These are phyloP conservation scores for Ptychoptera albimana DNA, from an alignment of 2,888 invertebrate genomes.

Conservation along the genomic window DNA sequence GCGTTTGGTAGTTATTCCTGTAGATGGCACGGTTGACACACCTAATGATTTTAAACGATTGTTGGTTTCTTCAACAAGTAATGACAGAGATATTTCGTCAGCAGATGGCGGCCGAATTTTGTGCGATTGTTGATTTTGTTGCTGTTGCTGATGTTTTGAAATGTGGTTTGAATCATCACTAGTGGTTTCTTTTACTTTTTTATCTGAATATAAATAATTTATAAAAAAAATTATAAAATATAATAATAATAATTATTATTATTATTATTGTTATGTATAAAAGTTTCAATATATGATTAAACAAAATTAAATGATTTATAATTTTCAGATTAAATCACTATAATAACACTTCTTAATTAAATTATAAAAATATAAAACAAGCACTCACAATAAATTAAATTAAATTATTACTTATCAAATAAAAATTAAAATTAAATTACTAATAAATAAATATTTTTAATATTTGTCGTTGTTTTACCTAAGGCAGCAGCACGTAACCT, in stretches of 20 bases:
- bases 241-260: too few species aligned
- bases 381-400: too few species aligned
- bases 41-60: too few species aligned
- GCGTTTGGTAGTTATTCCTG: constrained; percentile 11
- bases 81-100: too few species aligned
- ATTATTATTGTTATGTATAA: too few species aligned
- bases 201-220: constrained; percentile 3
- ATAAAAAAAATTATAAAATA: not conserved
- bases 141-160: constrained; percentile 4
- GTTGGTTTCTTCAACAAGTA: too few species aligned
- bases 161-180: too few species aligned
- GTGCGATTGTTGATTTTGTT: not conserved
- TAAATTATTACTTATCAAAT: not conserved
- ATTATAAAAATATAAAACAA: too few species aligned
- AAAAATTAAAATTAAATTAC: not conserved
- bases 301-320: too few species aligned
- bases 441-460: not conserved
- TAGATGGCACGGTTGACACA: too few species aligned
- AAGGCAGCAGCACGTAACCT: constrained; percentile 50
- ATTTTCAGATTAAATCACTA: not conserved
- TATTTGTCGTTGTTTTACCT: constrained; percentile 21
- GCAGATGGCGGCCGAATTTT: not conserved
- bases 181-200: constrained; percentile 2
- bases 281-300: too few species aligned
- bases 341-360: constrained; percentile 1